Evolutionary conservation across 2,888 invertebrate genomes (phyloP).

Genomic region (Acleris laterana): DNA sequence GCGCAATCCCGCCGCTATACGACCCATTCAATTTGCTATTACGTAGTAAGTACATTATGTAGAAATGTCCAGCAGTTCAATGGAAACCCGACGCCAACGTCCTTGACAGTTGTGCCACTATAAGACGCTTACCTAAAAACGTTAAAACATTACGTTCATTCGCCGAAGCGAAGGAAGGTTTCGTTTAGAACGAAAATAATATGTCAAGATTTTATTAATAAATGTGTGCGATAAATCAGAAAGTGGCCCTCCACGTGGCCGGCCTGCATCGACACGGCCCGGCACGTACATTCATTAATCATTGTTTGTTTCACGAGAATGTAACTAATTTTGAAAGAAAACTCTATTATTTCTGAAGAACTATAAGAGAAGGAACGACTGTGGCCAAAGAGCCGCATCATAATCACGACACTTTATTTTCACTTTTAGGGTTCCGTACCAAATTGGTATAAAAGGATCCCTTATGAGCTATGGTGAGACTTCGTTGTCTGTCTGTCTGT

Average conservation of each 20-base stretch:
- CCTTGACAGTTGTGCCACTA: background rate
- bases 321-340: conserved; percentile 20
- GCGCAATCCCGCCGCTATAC: background rate
- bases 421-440: no score
- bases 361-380: background rate
- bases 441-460: no score
- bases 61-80: background rate
- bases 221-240: conserved; percentile 40
- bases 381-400: background rate
- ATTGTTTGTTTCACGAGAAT: conserved; percentile 32
- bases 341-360: conserved; percentile 17
- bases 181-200: conserved; percentile 38
- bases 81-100: background rate
- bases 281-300: conserved; percentile 37
- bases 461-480: no score
- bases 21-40: background rate
- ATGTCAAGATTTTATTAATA: conserved; percentile 41
- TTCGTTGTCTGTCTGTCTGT: no score
- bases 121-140: background rate
- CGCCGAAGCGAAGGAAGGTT: conserved; percentile 1
- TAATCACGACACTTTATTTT: background rate
- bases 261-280: conserved; percentile 20
- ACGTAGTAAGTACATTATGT: background rate
- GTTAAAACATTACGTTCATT: background rate
- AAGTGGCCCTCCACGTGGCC: conserved; percentile 37